Base-by-base conservation (phyloP, 2,888 invertebrate species). In the Troides aeacus region DNA sequence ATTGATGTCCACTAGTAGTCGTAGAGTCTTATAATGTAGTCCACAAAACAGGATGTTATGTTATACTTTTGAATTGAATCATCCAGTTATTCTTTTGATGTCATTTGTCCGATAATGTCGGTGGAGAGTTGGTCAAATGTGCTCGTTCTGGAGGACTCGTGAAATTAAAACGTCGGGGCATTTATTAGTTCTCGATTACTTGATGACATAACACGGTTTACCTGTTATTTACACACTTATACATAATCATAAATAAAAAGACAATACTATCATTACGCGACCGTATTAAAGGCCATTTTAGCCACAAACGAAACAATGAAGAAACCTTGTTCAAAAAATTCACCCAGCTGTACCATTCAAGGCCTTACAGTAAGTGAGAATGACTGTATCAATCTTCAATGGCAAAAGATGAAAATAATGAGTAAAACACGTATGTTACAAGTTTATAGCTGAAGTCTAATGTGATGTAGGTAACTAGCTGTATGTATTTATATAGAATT, bases 311-410 rank as follows among this genome's bases (percentile, higher is more conserved):
- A 74, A 77, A 74, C 77, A 74, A 73, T 72, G 68, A 63, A 63
- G 66, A 62, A 67, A 79, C 77, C 79, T 81, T 79, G 80, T 79
- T 82, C 76, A 76, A 72, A 77, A 75, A 78, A 79, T 76, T 76
- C 80, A 80, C 75, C 78, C 77, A 81, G 81, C 77, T 78, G 74
- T 74, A 71, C 69, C 72, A 75, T 73, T 79, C 86, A 87, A 87
- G 88, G 86, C 77, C 81, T 75, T 72, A 74, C 74, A 77, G 65
- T 73, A 77, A 82, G 79, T 82, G 76, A 79, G 79, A 81, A 83
- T 80, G 74, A 69, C 76, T 71, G 72, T 72, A 76, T 82, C 87
- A 87, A 88, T 87, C 87, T 75, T 83, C 88, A 87, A 88, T 87
- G 87, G 81, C 86, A 79, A 75, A 74, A 71, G 65, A 75, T 69